Conservation (phyloP, 1,140 invertebrate species). For the Xylocopa sonorina region DNA sequence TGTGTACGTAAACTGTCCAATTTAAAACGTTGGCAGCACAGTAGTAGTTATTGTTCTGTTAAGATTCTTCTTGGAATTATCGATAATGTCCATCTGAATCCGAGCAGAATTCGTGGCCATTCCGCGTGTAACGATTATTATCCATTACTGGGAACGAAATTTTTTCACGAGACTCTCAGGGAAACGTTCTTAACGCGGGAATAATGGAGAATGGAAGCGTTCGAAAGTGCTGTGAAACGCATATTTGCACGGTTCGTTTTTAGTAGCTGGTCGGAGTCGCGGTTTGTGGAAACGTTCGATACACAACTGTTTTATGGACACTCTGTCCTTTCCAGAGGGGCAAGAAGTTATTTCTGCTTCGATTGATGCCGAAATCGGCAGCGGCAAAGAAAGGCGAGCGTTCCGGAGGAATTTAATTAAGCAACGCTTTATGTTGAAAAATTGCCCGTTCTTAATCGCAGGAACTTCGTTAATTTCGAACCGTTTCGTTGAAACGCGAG, state of each 20-base stretch:
- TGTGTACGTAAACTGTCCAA: no score
- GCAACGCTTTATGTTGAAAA: slow-evolving; percentile 9
- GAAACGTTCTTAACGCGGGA: no score
- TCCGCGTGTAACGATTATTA: neutral
- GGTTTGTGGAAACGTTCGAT: neutral
- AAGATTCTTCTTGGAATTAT: no score
- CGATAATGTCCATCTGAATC: no score
- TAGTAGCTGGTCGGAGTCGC: neutral
- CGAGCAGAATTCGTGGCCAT: no score
- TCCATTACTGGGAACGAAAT: neutral
- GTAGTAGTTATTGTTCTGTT: no score
- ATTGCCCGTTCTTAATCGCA: neutral
- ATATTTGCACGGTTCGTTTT: neutral
- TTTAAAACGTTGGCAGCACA: no score
- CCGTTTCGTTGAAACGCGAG: slow-evolving; percentile 2
- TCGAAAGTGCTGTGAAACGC: neutral
- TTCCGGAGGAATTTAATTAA: slow-evolving; percentile 14
- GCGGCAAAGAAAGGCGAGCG: neutral
- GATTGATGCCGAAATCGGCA: neutral
- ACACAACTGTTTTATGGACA: no score
- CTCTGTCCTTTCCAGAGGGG: neutral
- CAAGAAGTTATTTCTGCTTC: neutral
- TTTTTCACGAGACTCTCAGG: neutral
- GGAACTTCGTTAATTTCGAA: slow-evolving; percentile 11
- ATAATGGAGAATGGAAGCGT: neutral